phyloP scores from a whole-genome alignment of 2,888 invertebrate species.

The Acrobasis repandana region DNA sequence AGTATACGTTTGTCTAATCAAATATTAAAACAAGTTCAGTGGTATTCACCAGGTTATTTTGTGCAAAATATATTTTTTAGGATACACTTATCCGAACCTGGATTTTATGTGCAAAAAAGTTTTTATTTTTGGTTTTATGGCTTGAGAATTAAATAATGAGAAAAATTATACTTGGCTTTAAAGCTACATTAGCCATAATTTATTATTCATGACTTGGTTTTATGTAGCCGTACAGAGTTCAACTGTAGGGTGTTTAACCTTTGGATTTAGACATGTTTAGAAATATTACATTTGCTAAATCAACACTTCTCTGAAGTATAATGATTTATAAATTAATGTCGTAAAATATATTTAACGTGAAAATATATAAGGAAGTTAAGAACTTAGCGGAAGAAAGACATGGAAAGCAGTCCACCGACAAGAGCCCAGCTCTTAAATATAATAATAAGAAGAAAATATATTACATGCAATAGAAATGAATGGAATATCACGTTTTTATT shows the following conservation, averaged over 20 bases:
- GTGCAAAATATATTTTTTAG: constrained; percentile 1
- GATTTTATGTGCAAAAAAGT: constrained; percentile 21
- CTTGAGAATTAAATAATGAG: constrained; percentile 17
- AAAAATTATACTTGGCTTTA: constrained; percentile 22
- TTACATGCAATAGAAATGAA: no score
- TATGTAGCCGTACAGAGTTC: constrained; percentile 8
- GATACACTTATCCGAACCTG: constrained; percentile 1
- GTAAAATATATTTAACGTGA: no score
- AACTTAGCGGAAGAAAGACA: no score
- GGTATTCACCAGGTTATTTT: not conserved
- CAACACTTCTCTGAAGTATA: no score
- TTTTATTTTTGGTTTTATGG: constrained; percentile 19
- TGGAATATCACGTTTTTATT: no score
- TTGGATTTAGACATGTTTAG: constrained; percentile 2
- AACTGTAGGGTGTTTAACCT: constrained; percentile 15
- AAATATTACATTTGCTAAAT: not conserved
- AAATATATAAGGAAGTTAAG: no score
- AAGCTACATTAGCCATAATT: constrained; percentile 19
- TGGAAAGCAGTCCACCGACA: no score
- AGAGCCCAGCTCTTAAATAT: no score
- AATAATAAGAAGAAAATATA: no score
- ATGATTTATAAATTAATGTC: no score
- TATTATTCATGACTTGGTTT: constrained; percentile 12
- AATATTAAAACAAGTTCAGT: constrained; percentile 12
- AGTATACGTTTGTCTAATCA: constrained; percentile 14